phyloP scores from a whole-genome alignment of 2,888 invertebrate species.

The Xestobium rufovillosum region DNA sequence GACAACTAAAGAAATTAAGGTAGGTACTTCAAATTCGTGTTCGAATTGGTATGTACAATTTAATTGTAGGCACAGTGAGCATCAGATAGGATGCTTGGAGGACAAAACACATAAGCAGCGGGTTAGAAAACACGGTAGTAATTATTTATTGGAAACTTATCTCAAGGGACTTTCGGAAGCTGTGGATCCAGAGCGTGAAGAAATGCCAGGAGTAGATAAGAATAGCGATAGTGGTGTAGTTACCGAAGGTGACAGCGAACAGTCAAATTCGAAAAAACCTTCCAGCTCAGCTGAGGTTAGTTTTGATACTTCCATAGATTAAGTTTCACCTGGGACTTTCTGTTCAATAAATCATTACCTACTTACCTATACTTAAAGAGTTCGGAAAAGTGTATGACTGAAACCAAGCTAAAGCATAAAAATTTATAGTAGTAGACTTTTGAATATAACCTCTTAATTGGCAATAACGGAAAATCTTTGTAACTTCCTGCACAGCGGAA shows the following conservation, averaged over 20 bases:
- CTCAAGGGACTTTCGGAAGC: conserved; percentile 51
- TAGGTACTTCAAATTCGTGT: conserved; percentile 21
- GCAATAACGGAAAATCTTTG: too few relatives aligned
- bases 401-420: too few relatives aligned
- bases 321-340: too few relatives aligned
- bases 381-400: too few relatives aligned
- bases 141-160: conserved; percentile 72
- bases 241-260: conserved; percentile 56
- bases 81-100: conserved; percentile 70
- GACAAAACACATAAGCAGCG: conserved; percentile 67
- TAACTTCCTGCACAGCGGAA: too few relatives aligned
- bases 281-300: conserved; percentile 34
- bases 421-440: too few relatives aligned
- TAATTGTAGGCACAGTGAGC: conserved; percentile 53
- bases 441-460: too few relatives aligned
- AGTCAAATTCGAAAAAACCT: conserved; percentile 36
- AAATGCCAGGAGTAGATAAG: conserved; percentile 49
- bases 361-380: too few relatives aligned
- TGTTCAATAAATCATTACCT: too few relatives aligned
- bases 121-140: conserved; percentile 68
- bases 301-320: too few relatives aligned
- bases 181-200: conserved; percentile 37
- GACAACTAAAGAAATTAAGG: conserved; percentile 42
- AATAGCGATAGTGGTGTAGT: conserved; percentile 64
- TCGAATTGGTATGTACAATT: too few relatives aligned